A percentile compares a stretch with the other conserved stretches of the same genome.
phyloP scores from a whole-genome alignment of 1,140 invertebrate species.

The Theocolax elegans region DNA sequence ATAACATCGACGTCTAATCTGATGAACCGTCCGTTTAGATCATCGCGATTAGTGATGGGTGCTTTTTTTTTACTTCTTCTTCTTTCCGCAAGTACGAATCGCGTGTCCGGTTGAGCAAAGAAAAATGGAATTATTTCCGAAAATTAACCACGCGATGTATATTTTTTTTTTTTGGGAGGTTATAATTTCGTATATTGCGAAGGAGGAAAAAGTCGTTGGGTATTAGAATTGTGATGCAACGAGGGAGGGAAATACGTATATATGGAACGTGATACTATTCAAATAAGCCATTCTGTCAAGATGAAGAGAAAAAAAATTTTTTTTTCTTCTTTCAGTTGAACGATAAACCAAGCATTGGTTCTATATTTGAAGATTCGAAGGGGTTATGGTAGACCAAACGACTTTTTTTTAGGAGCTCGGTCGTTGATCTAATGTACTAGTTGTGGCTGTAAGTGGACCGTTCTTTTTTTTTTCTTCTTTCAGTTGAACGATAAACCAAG shows the following conservation, averaged over 20 bases:
- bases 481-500: too few species aligned
- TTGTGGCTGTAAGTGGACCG: too few species aligned
- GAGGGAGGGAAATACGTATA: too few species aligned
- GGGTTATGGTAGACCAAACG: slow-evolving; percentile 13
- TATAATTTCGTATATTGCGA: too few species aligned
- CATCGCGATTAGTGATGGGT: slow-evolving; percentile 38
- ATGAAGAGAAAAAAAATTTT: too few species aligned
- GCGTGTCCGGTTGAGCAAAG: slow-evolving; percentile 5
- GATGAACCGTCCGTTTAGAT: slow-evolving; percentile 48
- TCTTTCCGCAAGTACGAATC: slow-evolving; percentile 28
- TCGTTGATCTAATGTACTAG: too few species aligned
- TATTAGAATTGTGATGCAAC: slow-evolving; percentile 32
- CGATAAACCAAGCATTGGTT: too few species aligned
- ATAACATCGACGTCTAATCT: slow-evolving; percentile 36
- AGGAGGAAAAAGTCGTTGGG: too few species aligned
- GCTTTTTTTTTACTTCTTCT: not conserved
- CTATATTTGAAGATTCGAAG: slow-evolving; percentile 38
- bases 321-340: slow-evolving; percentile 13
- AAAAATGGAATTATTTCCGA: too few species aligned
- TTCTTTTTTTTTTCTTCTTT: slow-evolving; percentile 4
- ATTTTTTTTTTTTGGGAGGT: too few species aligned
- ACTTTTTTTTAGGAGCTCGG: slow-evolving; percentile 14
- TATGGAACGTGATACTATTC: slow-evolving; percentile 16
- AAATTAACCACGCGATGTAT: too few species aligned
- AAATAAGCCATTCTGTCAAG: slow-evolving; percentile 21